Evolutionary conservation across 1,140 invertebrate species (phyloP), one percentile per base, ranked within the genome.

Genomic region (Pygmarrhopalites habei): DNA sequence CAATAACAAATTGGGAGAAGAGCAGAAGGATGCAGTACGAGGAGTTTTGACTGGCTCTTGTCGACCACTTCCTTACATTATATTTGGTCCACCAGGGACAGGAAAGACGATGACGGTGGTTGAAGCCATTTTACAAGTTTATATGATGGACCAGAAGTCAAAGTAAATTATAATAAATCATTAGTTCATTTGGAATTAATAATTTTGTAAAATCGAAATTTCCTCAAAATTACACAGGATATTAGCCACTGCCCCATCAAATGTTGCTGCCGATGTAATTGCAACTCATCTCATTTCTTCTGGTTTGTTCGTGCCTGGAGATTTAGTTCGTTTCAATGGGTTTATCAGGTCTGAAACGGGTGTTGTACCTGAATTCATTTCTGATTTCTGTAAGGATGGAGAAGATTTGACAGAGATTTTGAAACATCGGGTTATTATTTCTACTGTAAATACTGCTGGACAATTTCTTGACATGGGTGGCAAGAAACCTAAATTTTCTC

Each of bases 251-350:
- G 86, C 90, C 5, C 92, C 92, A 0, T 92, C 91, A 1, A 94
- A 94, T 71, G 89, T 86, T 75, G 86, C 91, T 5, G 87, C 90
- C 1, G 89, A 95, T 79, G 77, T 92, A 51, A 81, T 92, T 32
- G 76, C 83, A 7, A 81, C 85, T 70, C 77, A 83, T 62, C 72
- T 92, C 2, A 75, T 88, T n/a, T 74, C 82, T 21, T 82, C 77
- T 63, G 78, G 78, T 15, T 60, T 77, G 17, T 66, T 83, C 1
- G 74, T 79, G 32, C 79, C 80, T 2, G 83, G 83, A 49, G 84
- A 87, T 57, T 77, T 91, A 66, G 79, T 88, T 51, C 80, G 89
- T 29, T 72, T 90, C 0, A 81, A 89, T 43, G 67, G 63, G 19
- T 68, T 41, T 32, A 25, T 47, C 1, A 28, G 63, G 12, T 12